phyloP scores from a whole-genome alignment of 1,140 invertebrate genomes.

The Zophobas morio region DNA sequence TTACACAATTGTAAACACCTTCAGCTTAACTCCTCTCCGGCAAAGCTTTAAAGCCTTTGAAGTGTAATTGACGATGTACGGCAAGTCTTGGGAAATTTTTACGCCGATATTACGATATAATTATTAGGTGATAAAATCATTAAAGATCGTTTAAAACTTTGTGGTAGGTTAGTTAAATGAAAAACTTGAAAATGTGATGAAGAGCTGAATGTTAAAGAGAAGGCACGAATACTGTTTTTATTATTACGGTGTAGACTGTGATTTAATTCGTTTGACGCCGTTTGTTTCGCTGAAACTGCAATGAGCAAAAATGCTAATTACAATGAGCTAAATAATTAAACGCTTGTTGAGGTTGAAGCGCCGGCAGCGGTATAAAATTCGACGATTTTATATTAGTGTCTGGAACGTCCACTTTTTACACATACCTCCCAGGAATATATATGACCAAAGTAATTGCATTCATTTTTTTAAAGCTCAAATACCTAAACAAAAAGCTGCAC shows the following conservation, averaged over 20 bases:
- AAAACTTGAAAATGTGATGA: constrained; percentile 7
- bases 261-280: constrained; percentile 27
- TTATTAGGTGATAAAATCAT: constrained; percentile 9
- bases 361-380: constrained; percentile 27
- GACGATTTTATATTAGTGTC: constrained; percentile 31
- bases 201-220: constrained; percentile 2
- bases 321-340: constrained; percentile 36
- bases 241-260: constrained; percentile 13
- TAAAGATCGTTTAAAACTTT: not conserved
- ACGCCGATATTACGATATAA: not conserved
- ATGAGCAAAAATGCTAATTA: constrained; percentile 39
- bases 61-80: constrained; percentile 26
- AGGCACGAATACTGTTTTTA: constrained; percentile 30
- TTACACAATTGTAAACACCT: constrained; percentile 38
- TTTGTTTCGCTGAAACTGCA: constrained; percentile 33
- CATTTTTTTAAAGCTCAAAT: not conserved
- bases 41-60: constrained; percentile 27
- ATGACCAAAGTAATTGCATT: constrained; percentile 1
- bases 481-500: not conserved
- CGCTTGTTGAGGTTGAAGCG: constrained; percentile 24
- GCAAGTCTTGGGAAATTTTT: constrained; percentile 6
- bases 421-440: not conserved
- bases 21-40: constrained; percentile 9
- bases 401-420: constrained; percentile 14
- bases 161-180: not conserved